Base-by-base conservation (phyloP, 2,797 vertebrate genomes). In the Acanthurus lineatus region DNA sequence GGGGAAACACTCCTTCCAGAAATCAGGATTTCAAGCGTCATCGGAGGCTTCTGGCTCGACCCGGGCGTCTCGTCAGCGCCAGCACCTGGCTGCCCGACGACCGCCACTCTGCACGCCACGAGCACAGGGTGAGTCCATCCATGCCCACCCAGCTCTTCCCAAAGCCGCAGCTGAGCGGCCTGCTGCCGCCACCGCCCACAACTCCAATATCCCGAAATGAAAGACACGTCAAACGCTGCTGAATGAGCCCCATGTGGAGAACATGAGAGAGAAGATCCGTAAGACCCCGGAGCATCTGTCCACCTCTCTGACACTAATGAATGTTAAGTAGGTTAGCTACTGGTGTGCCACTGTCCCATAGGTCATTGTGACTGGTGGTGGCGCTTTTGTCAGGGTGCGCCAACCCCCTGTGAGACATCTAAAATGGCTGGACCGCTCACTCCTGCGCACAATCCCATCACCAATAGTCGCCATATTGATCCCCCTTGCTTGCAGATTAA, bases 401-500 rank as follows among this genome's bases (percentile, higher is more conserved):
- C 95, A 94, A 85, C 93, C 95, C 95, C 95, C 94, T 80, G 90
- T 73, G 95, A 83, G 94, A 88, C 58, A 73, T 89, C 84, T 75
- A 86, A 93, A 92, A 89, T 75, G 83, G 87, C 92, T 91, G 90
- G 93, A 95, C 95, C 93, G 94, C 95, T 97, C 91, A 96, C 95
- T 96, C 94, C 95, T 94, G 94, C 95, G 91, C 89, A 94, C 93
- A 91, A 95, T 96, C 96, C 95, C 96, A 83, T 73, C 62, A 91
- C 89, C 94, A 93, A 94, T 94, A 94, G 92, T 94, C 89, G 86
- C 96, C 97, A 97, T 97, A 98, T 98, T 97, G 97, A 95, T 97
- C 95, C 94, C 60, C 69, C 95, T 95, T 96, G 95, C 96, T 95
- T 94, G 96, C 96, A 97, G 96, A 97, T 98, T 98, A 97, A 96